A percentile compares a stretch with the other conserved stretches of the same genome.
phyloP scores from a whole-genome alignment of 1,140 invertebrate genomes.

The Tachypleus tridentatus region DNA sequence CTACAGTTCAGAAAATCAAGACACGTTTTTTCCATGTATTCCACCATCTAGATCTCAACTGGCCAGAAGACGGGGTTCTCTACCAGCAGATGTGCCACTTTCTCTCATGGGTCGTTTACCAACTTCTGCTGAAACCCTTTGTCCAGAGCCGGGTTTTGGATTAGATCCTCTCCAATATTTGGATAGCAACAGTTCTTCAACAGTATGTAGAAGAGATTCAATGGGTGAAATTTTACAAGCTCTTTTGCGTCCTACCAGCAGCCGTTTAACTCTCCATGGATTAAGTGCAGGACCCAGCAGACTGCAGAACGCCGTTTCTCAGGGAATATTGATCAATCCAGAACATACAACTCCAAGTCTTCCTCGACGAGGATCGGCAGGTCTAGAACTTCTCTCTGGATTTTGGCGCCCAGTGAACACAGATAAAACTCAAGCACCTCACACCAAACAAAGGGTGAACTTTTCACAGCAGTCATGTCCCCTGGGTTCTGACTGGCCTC shows the following conservation, averaged over 20 bases:
- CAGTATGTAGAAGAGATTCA: not conserved
- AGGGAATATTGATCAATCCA: not conserved
- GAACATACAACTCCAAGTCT: not conserved
- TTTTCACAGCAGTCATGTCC: not conserved
- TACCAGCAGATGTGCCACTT: conserved; percentile 2
- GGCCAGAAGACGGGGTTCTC: conserved; percentile 1
- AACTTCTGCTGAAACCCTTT: too few relatives aligned
- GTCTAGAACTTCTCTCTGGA: conserved; percentile 20
- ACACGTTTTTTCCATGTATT: not conserved
- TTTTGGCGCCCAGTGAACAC: conserved; percentile 8
- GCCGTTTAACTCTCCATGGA: not conserved
- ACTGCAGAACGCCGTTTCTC: not conserved
- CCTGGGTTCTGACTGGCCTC: conserved; percentile 1
- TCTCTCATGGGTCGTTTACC: not conserved
- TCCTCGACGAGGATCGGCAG: conserved; percentile 19
- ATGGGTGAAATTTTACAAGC: not conserved
- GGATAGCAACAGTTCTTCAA: too few relatives aligned
- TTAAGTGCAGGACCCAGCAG: not conserved
- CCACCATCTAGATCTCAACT: not conserved
- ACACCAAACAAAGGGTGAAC: too few relatives aligned
- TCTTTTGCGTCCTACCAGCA: not conserved
- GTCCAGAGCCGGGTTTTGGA: not conserved
- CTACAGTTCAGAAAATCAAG: conserved; percentile 1
- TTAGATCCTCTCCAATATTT: not conserved
- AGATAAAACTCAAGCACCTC: too few relatives aligned